Evolutionary conservation across 2,888 invertebrate species (phyloP).

Genomic region (Trichopoda pennipes): DNA sequence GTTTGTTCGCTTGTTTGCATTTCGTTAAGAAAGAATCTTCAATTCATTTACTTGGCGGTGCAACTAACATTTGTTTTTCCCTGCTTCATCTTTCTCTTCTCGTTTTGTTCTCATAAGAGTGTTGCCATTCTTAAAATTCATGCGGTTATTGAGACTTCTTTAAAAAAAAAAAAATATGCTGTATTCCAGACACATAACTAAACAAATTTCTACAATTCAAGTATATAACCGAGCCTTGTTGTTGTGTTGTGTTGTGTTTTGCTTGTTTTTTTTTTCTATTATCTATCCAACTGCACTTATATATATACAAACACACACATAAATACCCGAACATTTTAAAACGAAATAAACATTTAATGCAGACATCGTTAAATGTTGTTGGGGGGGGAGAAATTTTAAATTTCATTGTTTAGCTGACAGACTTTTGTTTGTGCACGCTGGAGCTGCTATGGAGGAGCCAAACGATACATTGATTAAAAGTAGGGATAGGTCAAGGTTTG

Average conservation of each 20-base stretch:
- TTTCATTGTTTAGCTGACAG: slow-evolving; percentile 41
- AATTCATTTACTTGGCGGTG: not conserved
- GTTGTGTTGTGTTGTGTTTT: no score
- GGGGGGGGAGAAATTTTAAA: slow-evolving; percentile 49
- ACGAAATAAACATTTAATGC: slow-evolving; percentile 15
- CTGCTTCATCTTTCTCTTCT: not conserved
- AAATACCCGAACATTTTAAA: no score
- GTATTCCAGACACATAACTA: not conserved
- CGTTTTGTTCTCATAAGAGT: not conserved
- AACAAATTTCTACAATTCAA: not conserved
- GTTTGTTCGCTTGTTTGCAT: not conserved
- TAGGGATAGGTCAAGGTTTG: slow-evolving; percentile 68
- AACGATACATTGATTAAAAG: slow-evolving; percentile 36
- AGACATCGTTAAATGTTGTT: slow-evolving; percentile 47
- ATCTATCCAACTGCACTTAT: not conserved
- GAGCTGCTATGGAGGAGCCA: slow-evolving; percentile 13
- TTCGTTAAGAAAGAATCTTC: slow-evolving; percentile 8
- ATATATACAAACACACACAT: no score
- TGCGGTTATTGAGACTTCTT: slow-evolving; percentile 1
- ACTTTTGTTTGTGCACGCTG: slow-evolving; percentile 22
- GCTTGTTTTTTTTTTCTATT: slow-evolving; percentile 7
- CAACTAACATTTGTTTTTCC: not conserved
- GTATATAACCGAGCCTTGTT: slow-evolving; percentile 6
- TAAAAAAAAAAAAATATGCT: slow-evolving; percentile 23
- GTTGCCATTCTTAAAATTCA: slow-evolving; percentile 9